These are phyloP conservation scores for Standfussiana lucernea DNA, from an alignment of 2,888 invertebrate genomes.

Conservation along the genomic window DNA sequence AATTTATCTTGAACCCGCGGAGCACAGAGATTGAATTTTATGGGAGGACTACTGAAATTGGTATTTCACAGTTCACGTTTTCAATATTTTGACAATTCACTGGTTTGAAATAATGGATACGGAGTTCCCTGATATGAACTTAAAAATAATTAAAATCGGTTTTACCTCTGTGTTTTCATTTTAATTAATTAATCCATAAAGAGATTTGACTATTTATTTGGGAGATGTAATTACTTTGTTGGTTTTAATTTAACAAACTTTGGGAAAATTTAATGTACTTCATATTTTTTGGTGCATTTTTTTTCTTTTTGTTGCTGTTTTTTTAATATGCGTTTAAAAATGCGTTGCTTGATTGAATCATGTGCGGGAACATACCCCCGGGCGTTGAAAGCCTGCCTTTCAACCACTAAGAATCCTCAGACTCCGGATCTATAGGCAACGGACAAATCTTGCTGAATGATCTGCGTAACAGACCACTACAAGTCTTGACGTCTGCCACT, in stretches of 20 bases:
- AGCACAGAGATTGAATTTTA: constrained; percentile 8
- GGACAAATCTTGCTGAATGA: no score
- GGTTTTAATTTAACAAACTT: not conserved
- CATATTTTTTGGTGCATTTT: not conserved
- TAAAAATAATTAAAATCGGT: constrained; percentile 7
- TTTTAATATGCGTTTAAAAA: no score
- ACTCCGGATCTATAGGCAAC: no score
- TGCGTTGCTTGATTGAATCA: no score
- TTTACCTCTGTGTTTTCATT: not conserved
- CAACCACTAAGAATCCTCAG: no score
- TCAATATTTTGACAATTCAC: constrained; percentile 69
- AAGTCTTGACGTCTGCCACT: no score
- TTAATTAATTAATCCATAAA: not conserved
- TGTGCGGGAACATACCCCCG: no score
- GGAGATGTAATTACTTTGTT: not conserved
- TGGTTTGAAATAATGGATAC: constrained; percentile 65
- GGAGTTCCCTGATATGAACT: constrained; percentile 44
- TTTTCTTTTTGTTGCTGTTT: no score
- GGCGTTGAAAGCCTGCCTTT: no score
- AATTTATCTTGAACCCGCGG: constrained; percentile 43
- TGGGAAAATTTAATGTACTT: not conserved
- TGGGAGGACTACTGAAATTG: constrained; percentile 46
- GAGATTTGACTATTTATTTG: not conserved
- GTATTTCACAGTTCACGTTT: constrained; percentile 46
- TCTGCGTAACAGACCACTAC: no score